Base-by-base conservation (phyloP, 2,888 invertebrate genomes). In the Apodemia hepburni region DNA sequence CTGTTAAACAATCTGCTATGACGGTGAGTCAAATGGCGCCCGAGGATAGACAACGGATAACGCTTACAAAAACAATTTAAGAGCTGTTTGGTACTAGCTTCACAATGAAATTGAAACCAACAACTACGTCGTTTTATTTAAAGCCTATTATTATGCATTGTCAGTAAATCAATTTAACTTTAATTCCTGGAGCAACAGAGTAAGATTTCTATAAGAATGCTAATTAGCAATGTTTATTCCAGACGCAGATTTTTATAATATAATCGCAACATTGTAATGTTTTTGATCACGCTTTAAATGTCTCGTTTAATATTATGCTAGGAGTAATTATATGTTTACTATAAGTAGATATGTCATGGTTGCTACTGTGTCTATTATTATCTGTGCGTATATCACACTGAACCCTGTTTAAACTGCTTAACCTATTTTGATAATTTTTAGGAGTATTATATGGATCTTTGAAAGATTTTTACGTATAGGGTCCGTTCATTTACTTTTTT, bases 11-110 rank as follows among this genome's bases (percentile, higher is more conserved):
- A 87, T 87, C 85, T 84, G 72, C 78, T 69, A 76, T 75, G 81
- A 78, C 80, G 77, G 81, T 87, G 87, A 88, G 84, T 87, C 87
- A 86, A 83, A 77, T 76, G 82, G 82, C 81, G 83, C 82, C 82
- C 78, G 82, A 76, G 80, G 81, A 80, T 77, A 78, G 77, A 72
- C 79, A 76, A 73, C 77, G 74, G 77, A 82, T 81, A 81, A 82
- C 82, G 84, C 85, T 84, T 84, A 85, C 84, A 76, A 82, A 80
- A 78, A 61, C 61, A 51, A 67, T 54, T 54, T 54, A 51, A 51
- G 18, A 22, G 27, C 62, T 47, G 11, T 18, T 18, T 11, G n/a
- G 9, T 49, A 7, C 49, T 17, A 49, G 45, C 47, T 47, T 17
- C 47, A 18, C 11, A 51, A 51, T 5, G 49, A 8, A 51, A 51